Evolutionary conservation across 2,113 vertebrate genomes (phyloP).

Genomic region (Ondatra zibethicus): DNA sequence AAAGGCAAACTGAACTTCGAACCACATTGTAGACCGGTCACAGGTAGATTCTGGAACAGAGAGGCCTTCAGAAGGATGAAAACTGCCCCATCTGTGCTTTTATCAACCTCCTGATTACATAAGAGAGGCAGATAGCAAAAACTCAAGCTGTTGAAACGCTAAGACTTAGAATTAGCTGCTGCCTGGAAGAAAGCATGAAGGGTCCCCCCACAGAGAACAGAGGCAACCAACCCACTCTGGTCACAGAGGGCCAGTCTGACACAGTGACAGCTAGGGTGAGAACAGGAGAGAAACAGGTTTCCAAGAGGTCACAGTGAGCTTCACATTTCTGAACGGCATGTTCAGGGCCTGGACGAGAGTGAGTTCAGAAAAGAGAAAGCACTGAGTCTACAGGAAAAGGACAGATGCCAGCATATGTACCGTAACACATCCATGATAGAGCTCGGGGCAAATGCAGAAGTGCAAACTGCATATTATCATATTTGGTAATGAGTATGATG

Average conservation of each 20-base stretch:
- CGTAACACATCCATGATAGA: rapidly evolving
- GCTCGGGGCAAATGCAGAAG: neutral
- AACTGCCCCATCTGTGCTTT: neutral
- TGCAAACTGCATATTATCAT: neutral
- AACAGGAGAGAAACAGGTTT: neutral
- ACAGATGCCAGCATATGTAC: rapidly evolving
- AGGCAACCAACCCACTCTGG: neutral
- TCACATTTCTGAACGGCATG: neutral
- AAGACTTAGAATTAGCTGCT: neutral
- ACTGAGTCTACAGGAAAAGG: neutral
- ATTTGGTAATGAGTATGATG: neutral
- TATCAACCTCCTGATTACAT: neutral
- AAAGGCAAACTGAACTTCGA: neutral
- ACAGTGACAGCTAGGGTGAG: neutral
- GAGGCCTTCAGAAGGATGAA: neutral
- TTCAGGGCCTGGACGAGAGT: rapidly evolving
- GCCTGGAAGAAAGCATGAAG: neutral
- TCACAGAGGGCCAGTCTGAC: neutral
- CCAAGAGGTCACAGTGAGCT: neutral
- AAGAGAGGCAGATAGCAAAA: neutral
- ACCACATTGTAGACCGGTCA: neutral
- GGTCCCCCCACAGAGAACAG: neutral
- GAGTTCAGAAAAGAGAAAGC: neutral
- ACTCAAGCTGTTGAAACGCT: neutral
- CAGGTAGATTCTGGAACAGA: neutral